Conservation (phyloP, 2,113 vertebrate genomes). For the Periophthalmodon schlosseri region DNA sequence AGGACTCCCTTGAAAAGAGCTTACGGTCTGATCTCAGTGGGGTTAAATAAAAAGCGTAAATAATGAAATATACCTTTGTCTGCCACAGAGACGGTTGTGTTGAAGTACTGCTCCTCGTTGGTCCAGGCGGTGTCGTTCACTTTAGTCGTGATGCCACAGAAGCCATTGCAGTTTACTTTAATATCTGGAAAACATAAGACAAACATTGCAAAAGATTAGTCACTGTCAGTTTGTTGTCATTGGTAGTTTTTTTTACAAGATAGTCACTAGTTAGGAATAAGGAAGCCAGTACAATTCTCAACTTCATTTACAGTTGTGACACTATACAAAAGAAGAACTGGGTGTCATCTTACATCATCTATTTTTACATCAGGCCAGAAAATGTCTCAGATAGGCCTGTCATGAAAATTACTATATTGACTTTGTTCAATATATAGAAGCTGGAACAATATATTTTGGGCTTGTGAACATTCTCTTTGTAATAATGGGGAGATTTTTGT, state of each 20-base stretch:
- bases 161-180: constrained; percentile 90
- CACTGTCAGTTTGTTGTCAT: background rate
- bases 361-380: background rate
- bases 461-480: too few species aligned
- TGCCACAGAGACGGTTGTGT: constrained; percentile 85
- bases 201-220: background rate
- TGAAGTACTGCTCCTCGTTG: constrained; percentile 90
- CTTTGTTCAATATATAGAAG: too few species aligned
- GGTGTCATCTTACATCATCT: background rate
- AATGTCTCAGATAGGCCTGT: too few species aligned
- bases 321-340: background rate
- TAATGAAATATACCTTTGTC: constrained; percentile 83
- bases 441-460: too few species aligned
- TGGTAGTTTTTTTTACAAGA: background rate
- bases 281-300: background rate
- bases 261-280: background rate
- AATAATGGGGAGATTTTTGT: too few species aligned
- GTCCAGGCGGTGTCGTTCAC: constrained; percentile 83
- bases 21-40: too few species aligned
- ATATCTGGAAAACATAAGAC: constrained; percentile 76
- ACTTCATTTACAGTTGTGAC: background rate
- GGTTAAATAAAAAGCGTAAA: background rate
- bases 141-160: constrained; percentile 88
- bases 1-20: background rate
- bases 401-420: too few species aligned